These are phyloP conservation scores for Pectinophora gossypiella DNA, from an alignment of 1,140 invertebrate genomes.

Conservation along the genomic window DNA sequence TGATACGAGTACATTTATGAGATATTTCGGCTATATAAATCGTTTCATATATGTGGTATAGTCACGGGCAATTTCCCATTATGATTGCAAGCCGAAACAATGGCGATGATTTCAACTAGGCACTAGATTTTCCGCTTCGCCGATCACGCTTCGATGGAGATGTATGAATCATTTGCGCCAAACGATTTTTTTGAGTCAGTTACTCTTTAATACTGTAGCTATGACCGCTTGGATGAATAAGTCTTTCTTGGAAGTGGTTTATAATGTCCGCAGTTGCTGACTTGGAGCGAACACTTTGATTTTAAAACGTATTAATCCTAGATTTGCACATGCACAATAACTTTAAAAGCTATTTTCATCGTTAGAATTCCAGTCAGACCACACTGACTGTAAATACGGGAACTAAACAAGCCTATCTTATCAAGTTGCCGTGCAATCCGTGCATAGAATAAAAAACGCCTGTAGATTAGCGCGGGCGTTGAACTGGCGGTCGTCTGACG, in stretches of 20 bases:
- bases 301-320: too few species aligned
- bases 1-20: too few species aligned
- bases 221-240: not conserved
- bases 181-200: not conserved
- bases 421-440: constrained; percentile 26
- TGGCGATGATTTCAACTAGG: constrained; percentile 13
- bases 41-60: not conserved
- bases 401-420: constrained; percentile 20
- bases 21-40: too few species aligned
- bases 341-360: too few species aligned
- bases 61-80: constrained; percentile 28
- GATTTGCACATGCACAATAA: too few species aligned
- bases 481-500: constrained; percentile 33
- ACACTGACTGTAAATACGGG: too few species aligned
- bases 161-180: constrained; percentile 2
- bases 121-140: constrained; percentile 25
- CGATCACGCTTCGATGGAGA: constrained; percentile 7
- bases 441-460: constrained; percentile 20
- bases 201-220: not conserved
- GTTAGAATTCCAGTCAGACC: too few species aligned
- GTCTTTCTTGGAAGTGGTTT: not conserved
- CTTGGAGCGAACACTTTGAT: too few species aligned
- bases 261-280: too few species aligned
- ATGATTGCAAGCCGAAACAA: constrained; percentile 30
- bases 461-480: constrained; percentile 33